phyloP scores from a whole-genome alignment of 2,888 invertebrate species.

The Leptinotarsa peninsularis region DNA sequence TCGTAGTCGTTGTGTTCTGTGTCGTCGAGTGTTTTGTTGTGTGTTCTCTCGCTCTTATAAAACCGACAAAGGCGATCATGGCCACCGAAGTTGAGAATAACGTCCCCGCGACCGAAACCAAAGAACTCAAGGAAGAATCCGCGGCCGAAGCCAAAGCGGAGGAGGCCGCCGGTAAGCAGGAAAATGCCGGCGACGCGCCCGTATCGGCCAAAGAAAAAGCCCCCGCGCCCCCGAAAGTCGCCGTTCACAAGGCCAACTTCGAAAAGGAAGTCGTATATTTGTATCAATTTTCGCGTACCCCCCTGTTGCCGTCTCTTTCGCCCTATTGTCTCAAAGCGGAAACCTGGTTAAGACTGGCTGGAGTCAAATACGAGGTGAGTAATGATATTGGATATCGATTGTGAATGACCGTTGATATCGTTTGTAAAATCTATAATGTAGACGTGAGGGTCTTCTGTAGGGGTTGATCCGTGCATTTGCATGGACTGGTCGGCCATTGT shows the following conservation, averaged over 20 bases:
- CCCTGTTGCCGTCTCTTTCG: conserved; percentile 89
- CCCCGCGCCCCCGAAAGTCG: conserved; percentile 78
- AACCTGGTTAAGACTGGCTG: conserved; percentile 92
- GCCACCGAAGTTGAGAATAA: conserved; percentile 82
- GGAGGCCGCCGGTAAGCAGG: conserved; percentile 64
- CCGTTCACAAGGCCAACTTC: conserved; percentile 88
- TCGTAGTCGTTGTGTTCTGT: conserved; percentile 43
- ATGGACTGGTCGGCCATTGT: conserved; percentile 12
- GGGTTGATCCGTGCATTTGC: background rate
- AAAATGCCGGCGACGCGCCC: conserved; percentile 68
- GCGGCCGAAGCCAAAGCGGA: conserved; percentile 67
- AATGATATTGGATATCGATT: conserved; percentile 2
- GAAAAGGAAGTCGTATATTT: conserved; percentile 94
- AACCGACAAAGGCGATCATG: conserved; percentile 66
- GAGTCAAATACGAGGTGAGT: conserved; percentile 93
- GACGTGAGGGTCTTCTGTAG: background rate
- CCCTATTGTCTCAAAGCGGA: conserved; percentile 96
- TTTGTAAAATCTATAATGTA: background rate
- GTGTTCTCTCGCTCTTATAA: conserved; percentile 40
- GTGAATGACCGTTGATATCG: background rate
- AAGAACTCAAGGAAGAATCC: conserved; percentile 66
- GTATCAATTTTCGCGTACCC: conserved; percentile 93
- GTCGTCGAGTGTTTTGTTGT: conserved; percentile 45
- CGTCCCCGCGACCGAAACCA: conserved; percentile 74
- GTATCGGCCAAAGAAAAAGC: conserved; percentile 71